Evolutionary conservation across 1,140 invertebrate genomes (phyloP), one percentile per base, ranked within the genome.

Genomic region (Brachionus koreanus): DNA sequence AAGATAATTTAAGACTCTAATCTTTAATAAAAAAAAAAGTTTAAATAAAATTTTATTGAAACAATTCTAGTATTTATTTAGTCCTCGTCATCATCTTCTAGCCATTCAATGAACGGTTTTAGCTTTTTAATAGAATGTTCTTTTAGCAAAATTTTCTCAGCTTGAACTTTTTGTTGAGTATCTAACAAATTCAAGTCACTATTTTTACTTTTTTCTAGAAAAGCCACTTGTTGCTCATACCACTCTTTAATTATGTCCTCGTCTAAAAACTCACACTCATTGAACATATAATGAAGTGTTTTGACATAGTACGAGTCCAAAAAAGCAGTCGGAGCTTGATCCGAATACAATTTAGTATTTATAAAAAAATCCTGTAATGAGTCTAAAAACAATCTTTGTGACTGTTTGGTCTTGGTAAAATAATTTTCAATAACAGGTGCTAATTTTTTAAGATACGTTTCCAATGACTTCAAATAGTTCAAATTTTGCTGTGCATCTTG

Each of bases 401-500:
- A 79, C 61, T 57, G 61, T 39, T 65, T 57, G 19, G 49, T 79
- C 35, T 79, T 79, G 35, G 76, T 79, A 35, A 35, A 79, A 61
- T 79, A 79, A 35, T 79, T 79, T 65, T 79, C 13, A 16, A 79
- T 16, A 13, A 79, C 29, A 23, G 35, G 76, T 10, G 16, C 33
- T 10, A 61, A 79, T 42, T 61, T 79, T 79, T 79, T 23, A 25
- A 65, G n/a, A 79, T 65, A 35, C 3, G 6, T 7, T 39, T 61
- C n/a, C 16, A 79, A 19, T 12, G n/a, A 39, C 35, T 33, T 35
- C 25, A 79, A 79, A 65, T 79, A 79, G 37, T 79, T 49, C 7
- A 74, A 46, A 23, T 13, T 74, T 46, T 74, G 69, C 1, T 39
- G 16, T 4, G 4, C 12, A n/a, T 72, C 35, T 72, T 72, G 67